These are phyloP conservation scores for Seira musarum DNA, from an alignment of 2,888 invertebrate genomes.

Conservation along the genomic window DNA sequence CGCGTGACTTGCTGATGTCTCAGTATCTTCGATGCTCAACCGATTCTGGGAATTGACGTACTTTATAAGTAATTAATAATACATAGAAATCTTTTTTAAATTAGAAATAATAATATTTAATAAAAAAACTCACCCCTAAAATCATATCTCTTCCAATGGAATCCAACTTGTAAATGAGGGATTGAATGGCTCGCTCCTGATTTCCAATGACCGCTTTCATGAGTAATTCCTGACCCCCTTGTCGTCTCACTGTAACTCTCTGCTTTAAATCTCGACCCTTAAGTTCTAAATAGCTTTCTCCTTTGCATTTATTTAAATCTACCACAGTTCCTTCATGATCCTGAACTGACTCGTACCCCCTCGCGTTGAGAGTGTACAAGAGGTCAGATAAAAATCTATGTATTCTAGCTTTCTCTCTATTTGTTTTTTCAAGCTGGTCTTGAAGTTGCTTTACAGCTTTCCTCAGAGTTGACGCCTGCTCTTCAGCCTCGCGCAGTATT, in stretches of 20 bases:
- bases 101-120: no score
- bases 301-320: conserved; percentile 64
- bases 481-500: conserved; percentile 50
- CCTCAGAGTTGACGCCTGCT: conserved; percentile 35
- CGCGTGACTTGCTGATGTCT: not conserved
- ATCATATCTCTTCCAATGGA: conserved; percentile 44
- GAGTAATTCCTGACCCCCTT: conserved; percentile 57
- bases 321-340: conserved; percentile 64
- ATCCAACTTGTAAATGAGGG: conserved; percentile 49
- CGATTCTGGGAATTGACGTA: conserved; percentile 39
- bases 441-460: conserved; percentile 49
- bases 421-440: conserved; percentile 50
- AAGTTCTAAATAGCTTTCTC: conserved; percentile 63
- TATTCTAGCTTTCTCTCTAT: conserved; percentile 53
- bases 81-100: not conserved
- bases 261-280: conserved; percentile 60
- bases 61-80: not conserved
- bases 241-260: conserved; percentile 37
- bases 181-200: conserved; percentile 60
- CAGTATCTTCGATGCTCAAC: conserved; percentile 24
- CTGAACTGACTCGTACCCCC: conserved; percentile 65
- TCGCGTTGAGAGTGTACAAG: conserved; percentile 64
- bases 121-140: conserved; percentile 44
- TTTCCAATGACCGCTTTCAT: conserved; percentile 67
- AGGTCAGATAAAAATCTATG: conserved; percentile 62